These are phyloP conservation scores for Nanorana parkeri DNA, from an alignment of 2,113 vertebrate genomes.

Conservation along the genomic window DNA sequence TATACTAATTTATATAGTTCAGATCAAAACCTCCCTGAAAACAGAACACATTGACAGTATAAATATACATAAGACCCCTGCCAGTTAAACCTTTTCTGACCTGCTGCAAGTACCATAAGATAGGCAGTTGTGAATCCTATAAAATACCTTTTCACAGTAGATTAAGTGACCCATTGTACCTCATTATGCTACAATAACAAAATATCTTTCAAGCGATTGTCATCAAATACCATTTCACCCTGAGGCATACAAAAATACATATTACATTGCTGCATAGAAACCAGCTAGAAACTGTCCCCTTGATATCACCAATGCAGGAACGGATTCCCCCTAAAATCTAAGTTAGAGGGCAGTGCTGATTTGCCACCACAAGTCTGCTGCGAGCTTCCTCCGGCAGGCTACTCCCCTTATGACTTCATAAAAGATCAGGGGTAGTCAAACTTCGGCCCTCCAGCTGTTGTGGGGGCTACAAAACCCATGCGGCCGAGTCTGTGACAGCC, in stretches of 20 bases:
- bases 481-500: too few species aligned
- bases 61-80: too few species aligned
- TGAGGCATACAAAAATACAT: slow-evolving; percentile 1
- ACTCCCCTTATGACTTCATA: too few species aligned
- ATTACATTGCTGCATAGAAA: neutral
- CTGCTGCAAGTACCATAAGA: neutral
- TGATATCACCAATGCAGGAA: too few species aligned
- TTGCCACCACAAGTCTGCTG: neutral
- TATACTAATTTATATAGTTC: too few species aligned
- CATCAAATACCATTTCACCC: neutral
- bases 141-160: slow-evolving; percentile 3
- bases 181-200: neutral
- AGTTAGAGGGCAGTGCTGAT: neutral
- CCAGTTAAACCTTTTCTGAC: too few species aligned
- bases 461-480: too few species aligned
- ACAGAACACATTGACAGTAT: too few species aligned
- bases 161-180: neutral
- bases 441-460: too few species aligned
- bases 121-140: neutral
- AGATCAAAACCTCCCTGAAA: too few species aligned
- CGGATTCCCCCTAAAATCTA: too few species aligned
- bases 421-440: too few species aligned
- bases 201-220: neutral
- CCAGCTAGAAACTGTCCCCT: neutral
- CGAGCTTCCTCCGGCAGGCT: neutral